phyloP scores from a whole-genome alignment of 2,113 vertebrate species.

The Gnathonemus echidnorhynchus region DNA sequence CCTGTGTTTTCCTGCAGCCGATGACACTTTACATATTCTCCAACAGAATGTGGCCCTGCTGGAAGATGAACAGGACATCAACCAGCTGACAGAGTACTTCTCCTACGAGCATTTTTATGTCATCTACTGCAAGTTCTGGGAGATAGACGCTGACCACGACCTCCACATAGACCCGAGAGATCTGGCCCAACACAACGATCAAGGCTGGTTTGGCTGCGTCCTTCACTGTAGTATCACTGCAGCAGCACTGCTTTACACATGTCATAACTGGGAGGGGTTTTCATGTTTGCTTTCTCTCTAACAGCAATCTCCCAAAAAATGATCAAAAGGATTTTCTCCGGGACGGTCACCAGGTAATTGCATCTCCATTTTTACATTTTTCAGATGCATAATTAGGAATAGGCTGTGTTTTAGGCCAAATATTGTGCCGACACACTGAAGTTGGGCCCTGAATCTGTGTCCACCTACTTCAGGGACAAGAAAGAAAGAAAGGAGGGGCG shows the following conservation, averaged over 20 bases:
- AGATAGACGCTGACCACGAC: slow-evolving; percentile 91
- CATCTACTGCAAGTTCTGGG: slow-evolving; percentile 98
- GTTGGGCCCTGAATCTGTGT: not conserved
- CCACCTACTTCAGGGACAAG: slow-evolving; percentile 57
- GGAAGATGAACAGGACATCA: slow-evolving; percentile 87
- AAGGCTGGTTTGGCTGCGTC: slow-evolving; percentile 58
- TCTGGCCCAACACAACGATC: slow-evolving; percentile 81
- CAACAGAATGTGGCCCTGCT: slow-evolving; percentile 76
- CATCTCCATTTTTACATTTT: not conserved
- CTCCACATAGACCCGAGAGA: slow-evolving; percentile 83
- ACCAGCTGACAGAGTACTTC: slow-evolving; percentile 90
- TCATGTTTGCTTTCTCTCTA: slow-evolving; percentile 19
- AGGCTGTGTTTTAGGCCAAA: not conserved
- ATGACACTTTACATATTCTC: not conserved
- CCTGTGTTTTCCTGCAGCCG: not conserved
- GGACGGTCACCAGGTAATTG: slow-evolving; percentile 80
- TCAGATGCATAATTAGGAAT: not conserved
- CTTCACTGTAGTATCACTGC: not conserved
- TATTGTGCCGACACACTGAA: not conserved
- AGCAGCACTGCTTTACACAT: not conserved
- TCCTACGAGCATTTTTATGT: slow-evolving; percentile 97
- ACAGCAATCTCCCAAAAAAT: slow-evolving; percentile 80
- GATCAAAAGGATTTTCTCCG: slow-evolving; percentile 90
- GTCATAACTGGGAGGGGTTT: not conserved
- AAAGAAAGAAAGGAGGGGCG: slow-evolving; percentile 69